These are phyloP conservation scores for Danionella dracula DNA, from an alignment of 2,797 vertebrate species.

Conservation along the genomic window DNA sequence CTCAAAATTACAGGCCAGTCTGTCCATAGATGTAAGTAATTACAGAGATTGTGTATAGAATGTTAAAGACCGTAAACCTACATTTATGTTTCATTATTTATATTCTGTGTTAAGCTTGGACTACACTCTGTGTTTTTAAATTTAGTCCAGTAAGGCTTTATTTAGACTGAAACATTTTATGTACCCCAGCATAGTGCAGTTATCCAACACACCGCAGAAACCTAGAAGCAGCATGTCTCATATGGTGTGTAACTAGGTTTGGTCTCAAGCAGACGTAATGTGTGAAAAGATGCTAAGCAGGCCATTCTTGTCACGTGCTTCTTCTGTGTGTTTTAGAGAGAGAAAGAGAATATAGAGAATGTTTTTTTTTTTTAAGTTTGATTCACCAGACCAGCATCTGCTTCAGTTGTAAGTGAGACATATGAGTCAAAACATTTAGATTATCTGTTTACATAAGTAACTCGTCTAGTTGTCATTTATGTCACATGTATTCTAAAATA, in stretches of 20 bases:
- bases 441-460: too few relatives aligned
- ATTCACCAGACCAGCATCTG: too few relatives aligned
- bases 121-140: slow-evolving; percentile 4
- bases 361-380: too few relatives aligned
- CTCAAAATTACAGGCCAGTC: slow-evolving; percentile 31
- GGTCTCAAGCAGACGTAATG: slow-evolving; percentile 11
- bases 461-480: too few relatives aligned
- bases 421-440: too few relatives aligned
- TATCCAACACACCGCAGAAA: slow-evolving; percentile 12
- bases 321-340: background rate
- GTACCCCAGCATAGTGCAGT: slow-evolving; percentile 12
- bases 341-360: too few relatives aligned
- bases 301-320: background rate
- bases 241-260: slow-evolving; percentile 9
- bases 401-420: too few relatives aligned
- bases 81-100: slow-evolving; percentile 32
- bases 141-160: slow-evolving; percentile 33
- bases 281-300: slow-evolving; percentile 15
- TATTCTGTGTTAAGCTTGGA: slow-evolving; percentile 30
- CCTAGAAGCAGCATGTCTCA: slow-evolving; percentile 4
- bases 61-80: slow-evolving; percentile 30
- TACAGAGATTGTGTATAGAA: slow-evolving; percentile 29
- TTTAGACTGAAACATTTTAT: slow-evolving; percentile 41
- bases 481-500: too few relatives aligned
- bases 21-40: slow-evolving; percentile 12